Evolutionary conservation across 2,888 invertebrate species (phyloP).

Genomic region (Pharmacophagus antenor): DNA sequence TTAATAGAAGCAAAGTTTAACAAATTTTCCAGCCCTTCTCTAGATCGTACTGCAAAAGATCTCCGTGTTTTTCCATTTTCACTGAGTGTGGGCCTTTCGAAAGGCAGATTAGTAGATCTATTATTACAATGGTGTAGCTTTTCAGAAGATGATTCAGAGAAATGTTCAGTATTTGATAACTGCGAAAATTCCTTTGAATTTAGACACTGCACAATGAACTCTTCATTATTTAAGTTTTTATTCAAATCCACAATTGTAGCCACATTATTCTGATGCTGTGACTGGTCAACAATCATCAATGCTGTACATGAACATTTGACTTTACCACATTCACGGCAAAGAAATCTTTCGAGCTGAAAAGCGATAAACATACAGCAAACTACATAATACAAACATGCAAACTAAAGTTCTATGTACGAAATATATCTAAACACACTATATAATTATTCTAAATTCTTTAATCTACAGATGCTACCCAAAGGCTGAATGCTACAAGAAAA

Average conservation of each 20-base stretch:
- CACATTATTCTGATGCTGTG: constrained; percentile 39
- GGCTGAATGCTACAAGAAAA: too few species aligned
- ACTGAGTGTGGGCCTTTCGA: constrained; percentile 53
- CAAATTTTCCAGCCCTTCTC: constrained; percentile 71
- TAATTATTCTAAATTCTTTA: not conserved
- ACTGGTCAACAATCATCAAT: constrained; percentile 41
- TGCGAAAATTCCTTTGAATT: constrained; percentile 49
- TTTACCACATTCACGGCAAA: constrained; percentile 86
- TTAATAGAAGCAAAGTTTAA: constrained; percentile 59
- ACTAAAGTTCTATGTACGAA: constrained; percentile 27
- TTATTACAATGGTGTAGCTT: constrained; percentile 41
- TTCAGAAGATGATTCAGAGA: constrained; percentile 38
- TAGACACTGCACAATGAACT: constrained; percentile 53
- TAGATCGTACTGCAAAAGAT: constrained; percentile 71
- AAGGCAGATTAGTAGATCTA: constrained; percentile 59
- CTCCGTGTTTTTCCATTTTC: constrained; percentile 67
- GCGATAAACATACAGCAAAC: constrained; percentile 82
- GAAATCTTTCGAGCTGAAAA: constrained; percentile 87
- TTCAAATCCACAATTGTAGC: constrained; percentile 29
- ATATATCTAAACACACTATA: not conserved
- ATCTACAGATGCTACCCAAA: too few species aligned
- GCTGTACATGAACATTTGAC: constrained; percentile 83
- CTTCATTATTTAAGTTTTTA: constrained; percentile 38
- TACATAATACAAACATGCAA: constrained; percentile 69
- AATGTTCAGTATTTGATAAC: constrained; percentile 52